phyloP scores from a whole-genome alignment of 1,140 invertebrate genomes.

The Apolygus lucorum region DNA sequence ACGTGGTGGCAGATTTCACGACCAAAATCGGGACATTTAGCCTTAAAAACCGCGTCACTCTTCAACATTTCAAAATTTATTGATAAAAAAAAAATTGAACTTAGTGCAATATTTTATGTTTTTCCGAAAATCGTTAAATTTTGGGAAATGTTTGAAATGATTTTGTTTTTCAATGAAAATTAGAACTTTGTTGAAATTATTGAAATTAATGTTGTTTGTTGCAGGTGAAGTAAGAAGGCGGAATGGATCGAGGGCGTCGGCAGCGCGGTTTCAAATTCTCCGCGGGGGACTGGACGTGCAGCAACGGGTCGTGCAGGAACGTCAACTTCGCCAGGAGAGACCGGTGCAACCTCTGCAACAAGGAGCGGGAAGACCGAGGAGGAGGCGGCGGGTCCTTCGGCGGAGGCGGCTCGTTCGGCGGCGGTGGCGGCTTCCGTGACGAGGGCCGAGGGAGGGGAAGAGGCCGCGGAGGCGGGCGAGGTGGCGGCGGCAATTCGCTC shows the following conservation, averaged over 20 bases:
- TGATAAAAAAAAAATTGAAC: too few species aligned
- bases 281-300: background rate
- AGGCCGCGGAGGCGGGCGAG: background rate
- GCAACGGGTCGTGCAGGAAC: background rate
- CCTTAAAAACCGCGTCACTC: too few species aligned
- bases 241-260: background rate
- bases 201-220: background rate
- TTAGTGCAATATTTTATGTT: too few species aligned
- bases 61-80: too few species aligned
- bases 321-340: constrained; percentile 1
- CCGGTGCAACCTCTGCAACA: constrained; percentile 1
- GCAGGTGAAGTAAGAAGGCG: too few species aligned
- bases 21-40: too few species aligned
- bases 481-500: background rate
- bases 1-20: too few species aligned
- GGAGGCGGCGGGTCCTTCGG: background rate
- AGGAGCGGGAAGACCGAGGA: background rate
- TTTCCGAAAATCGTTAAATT: too few species aligned
- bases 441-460: background rate
- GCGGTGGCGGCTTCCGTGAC: background rate
- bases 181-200: too few species aligned
- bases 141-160: too few species aligned
- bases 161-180: too few species aligned
- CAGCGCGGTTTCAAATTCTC: constrained; percentile 1
- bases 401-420: background rate